Conservation (phyloP, 2,797 vertebrate genomes). For the Enteromius viviparus region DNA sequence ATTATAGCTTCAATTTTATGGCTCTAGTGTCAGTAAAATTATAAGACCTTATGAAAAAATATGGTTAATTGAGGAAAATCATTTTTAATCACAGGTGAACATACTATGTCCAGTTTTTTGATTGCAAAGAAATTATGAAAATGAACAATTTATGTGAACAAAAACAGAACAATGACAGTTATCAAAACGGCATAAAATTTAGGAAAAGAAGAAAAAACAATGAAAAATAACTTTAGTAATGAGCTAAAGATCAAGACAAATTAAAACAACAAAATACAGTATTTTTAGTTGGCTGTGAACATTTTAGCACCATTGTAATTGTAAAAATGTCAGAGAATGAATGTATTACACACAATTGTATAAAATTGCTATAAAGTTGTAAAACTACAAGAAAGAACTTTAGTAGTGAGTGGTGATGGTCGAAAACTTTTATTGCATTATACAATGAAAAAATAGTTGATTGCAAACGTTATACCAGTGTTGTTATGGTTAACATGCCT, state of each 20-base stretch:
- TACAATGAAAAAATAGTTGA: neutral
- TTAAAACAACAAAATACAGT: neutral
- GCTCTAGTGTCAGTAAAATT: conserved; percentile 24
- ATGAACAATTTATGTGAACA: neutral
- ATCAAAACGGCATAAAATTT: neutral
- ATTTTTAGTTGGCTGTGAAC: conserved; percentile 15
- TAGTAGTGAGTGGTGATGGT: neutral
- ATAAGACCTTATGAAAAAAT: conserved; percentile 2
- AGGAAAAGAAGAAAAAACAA: neutral
- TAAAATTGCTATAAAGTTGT: neutral
- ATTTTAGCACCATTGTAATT: conserved; percentile 13
- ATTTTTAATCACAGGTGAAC: neutral
- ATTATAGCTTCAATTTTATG: conserved; percentile 12
- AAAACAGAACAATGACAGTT: neutral
- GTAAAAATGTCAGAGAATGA: conserved; percentile 4
- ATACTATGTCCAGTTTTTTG: neutral
- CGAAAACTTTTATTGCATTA: neutral
- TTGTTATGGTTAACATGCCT: neutral
- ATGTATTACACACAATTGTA: neutral
- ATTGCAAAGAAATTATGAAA: conserved; percentile 13
- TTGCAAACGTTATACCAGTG: neutral
- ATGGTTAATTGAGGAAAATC: neutral
- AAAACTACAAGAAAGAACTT: neutral
- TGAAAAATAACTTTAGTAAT: neutral
- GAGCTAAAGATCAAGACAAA: neutral